Evolutionary conservation across 2,888 invertebrate genomes (phyloP).

Genomic region (Drosophila aldrichi): DNA sequence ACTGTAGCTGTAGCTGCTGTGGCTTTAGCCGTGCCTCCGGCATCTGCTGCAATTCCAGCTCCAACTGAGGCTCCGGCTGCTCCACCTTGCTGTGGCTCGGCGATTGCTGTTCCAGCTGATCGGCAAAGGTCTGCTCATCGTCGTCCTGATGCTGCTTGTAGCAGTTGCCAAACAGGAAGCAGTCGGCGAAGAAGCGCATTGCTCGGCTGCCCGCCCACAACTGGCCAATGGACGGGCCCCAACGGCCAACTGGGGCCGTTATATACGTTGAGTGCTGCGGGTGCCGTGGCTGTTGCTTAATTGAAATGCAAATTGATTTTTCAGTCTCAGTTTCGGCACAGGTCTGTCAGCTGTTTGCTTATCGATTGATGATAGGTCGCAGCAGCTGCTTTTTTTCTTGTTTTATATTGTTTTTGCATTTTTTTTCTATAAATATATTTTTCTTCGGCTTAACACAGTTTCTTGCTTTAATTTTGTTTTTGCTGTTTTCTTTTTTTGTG

Average conservation of each 20-base stretch:
- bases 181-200: constrained; percentile 54
- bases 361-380: constrained; percentile 26
- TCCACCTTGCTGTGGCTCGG: constrained; percentile 11
- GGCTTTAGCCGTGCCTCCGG: not conserved
- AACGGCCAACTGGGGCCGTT: constrained; percentile 12
- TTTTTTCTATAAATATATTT: not conserved
- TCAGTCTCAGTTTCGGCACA: constrained; percentile 5
- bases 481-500: not conserved
- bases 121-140: constrained; percentile 35
- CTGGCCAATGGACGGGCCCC: constrained; percentile 9
- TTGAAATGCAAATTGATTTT: constrained; percentile 34
- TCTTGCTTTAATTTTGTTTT: not conserved
- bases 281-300: constrained; percentile 28
- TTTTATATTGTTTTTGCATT: not conserved
- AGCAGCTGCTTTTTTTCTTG: constrained; percentile 30
- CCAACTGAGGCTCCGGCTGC: not conserved
- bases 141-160: constrained; percentile 43
- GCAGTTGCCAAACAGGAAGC: constrained; percentile 47
- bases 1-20: not conserved
- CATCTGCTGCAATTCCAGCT: not conserved
- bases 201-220: constrained; percentile 26
- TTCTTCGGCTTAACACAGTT: constrained; percentile 2
- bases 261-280: constrained; percentile 23
- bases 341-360: constrained; percentile 51
- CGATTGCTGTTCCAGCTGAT: constrained; percentile 42